These are phyloP conservation scores for Echeneis naucrates DNA, from an alignment of 2,797 vertebrate genomes.

Conservation along the genomic window DNA sequence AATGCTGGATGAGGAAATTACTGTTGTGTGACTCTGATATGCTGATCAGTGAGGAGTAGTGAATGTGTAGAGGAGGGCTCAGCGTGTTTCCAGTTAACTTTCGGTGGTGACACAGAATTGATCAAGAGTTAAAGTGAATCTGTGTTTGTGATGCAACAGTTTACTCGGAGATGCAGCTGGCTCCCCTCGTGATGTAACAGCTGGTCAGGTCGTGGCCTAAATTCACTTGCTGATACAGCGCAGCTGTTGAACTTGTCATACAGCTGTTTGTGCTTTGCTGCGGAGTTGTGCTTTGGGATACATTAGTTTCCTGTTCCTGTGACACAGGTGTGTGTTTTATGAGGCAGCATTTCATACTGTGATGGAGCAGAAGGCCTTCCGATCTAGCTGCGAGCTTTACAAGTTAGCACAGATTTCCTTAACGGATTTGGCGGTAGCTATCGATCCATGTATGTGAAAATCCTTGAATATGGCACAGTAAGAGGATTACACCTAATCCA, in stretches of 20 bases:
- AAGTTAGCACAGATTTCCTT: conserved; percentile 46
- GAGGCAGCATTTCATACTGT: conserved; percentile 12
- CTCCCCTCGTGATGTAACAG: conserved; percentile 35
- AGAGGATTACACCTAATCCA: conserved; percentile 76
- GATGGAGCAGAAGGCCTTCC: conserved; percentile 21
- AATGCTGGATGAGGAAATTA: not conserved
- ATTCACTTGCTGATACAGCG: not conserved
- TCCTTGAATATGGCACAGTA: conserved; percentile 66
- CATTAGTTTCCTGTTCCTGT: conserved; percentile 3
- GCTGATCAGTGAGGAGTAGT: not conserved
- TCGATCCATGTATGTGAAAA: conserved; percentile 64
- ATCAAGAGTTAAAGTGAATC: conserved; percentile 13
- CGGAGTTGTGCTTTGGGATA: conserved; percentile 3
- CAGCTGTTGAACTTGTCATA: conserved; percentile 16
- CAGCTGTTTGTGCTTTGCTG: conserved; percentile 2
- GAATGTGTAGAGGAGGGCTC: not conserved
- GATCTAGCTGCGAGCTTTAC: conserved; percentile 24
- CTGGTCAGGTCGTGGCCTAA: not conserved
- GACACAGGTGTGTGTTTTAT: conserved; percentile 7
- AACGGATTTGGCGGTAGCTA: conserved; percentile 51
- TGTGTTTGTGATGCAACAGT: conserved; percentile 57
- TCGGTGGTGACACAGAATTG: conserved; percentile 3
- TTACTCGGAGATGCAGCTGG: conserved; percentile 31
- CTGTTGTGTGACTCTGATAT: not conserved
- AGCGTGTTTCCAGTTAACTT: conserved; percentile 12